A percentile compares a stretch with the other conserved stretches of the same genome.
Evolutionary conservation across 2,113 vertebrate genomes (phyloP).

Genomic region (Gnathonemus echidnorhynchus): DNA sequence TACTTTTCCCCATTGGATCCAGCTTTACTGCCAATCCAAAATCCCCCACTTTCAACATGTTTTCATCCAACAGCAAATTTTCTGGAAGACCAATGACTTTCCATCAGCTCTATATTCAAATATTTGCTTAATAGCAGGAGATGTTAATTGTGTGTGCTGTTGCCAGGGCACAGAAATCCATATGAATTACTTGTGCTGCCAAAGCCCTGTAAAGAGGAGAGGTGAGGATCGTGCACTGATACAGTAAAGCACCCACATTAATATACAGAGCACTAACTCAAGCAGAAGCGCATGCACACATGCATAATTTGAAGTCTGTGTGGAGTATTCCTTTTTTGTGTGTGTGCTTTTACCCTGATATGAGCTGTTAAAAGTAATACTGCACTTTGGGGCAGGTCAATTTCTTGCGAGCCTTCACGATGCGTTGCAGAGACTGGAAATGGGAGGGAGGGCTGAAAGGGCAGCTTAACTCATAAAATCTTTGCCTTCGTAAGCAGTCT

Average conservation of each 20-base stretch:
- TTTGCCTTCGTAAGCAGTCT: not conserved
- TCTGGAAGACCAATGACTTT: slow-evolving; percentile 51
- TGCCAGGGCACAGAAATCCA: not conserved
- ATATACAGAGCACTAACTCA: not conserved
- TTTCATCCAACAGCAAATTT: slow-evolving; percentile 97
- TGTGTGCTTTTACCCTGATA: slow-evolving; percentile 89
- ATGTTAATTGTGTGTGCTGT: not conserved
- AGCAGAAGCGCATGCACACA: not conserved
- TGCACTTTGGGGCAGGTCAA: slow-evolving; percentile 89
- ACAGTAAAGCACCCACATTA: not conserved
- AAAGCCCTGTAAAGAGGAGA: not conserved
- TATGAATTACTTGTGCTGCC: not conserved
- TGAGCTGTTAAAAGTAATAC: slow-evolving; percentile 93
- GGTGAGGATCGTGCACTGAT: too few relatives aligned
- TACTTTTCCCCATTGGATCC: slow-evolving; percentile 71
- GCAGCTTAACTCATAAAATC: not conserved
- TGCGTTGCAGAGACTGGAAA: slow-evolving; percentile 86
- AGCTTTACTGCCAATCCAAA: slow-evolving; percentile 86
- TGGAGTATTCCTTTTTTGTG: slow-evolving; percentile 88
- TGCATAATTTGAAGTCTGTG: slow-evolving; percentile 91
- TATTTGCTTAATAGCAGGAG: not conserved
- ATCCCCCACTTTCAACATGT: slow-evolving; percentile 93
- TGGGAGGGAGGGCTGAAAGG: slow-evolving; percentile 15
- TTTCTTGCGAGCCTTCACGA: slow-evolving; percentile 92
- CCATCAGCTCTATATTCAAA: not conserved